phyloP scores from a whole-genome alignment of 2,113 vertebrate genomes.

The Xenus cinereus region DNA sequence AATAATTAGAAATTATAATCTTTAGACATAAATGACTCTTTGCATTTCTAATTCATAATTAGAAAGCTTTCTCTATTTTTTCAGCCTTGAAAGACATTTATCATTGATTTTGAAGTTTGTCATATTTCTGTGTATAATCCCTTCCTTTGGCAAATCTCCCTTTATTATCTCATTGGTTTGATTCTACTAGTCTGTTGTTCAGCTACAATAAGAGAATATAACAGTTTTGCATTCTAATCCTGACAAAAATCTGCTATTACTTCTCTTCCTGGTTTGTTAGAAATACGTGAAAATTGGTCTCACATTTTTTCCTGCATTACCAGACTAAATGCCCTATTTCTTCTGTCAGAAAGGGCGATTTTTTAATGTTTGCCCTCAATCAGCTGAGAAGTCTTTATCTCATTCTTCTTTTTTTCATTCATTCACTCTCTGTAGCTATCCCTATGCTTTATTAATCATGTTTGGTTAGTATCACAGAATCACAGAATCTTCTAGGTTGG shows the following conservation, averaged over 20 bases:
- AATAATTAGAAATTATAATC: not conserved
- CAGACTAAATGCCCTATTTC: not conserved
- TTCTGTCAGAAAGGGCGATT: not conserved
- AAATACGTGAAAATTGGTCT: not conserved
- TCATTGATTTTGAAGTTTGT: not conserved
- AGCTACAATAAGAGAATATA: not conserved
- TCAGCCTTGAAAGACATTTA: not conserved
- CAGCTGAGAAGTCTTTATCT: not conserved
- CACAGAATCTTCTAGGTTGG: no score
- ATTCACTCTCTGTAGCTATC: not conserved
- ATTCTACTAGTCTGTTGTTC: not conserved
- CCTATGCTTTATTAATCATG: not conserved
- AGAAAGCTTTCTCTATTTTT: not conserved
- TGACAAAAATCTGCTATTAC: not conserved
- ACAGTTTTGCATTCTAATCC: not conserved
- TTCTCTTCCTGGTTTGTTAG: not conserved
- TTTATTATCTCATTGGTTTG: not conserved
- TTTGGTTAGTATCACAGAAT: not conserved
- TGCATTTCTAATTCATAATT: not conserved
- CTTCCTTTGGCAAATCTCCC: not conserved
- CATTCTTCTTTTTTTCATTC: not conserved
- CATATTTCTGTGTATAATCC: not conserved
- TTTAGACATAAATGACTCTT: not conserved
- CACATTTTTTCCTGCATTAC: not conserved
- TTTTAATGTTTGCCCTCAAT: not conserved